Percentiles rank a stretch among this genome's conserved stretches.
Evolutionary conservation across 1,140 invertebrate genomes (phyloP).

Genomic region (Probaryconus sp.): DNA sequence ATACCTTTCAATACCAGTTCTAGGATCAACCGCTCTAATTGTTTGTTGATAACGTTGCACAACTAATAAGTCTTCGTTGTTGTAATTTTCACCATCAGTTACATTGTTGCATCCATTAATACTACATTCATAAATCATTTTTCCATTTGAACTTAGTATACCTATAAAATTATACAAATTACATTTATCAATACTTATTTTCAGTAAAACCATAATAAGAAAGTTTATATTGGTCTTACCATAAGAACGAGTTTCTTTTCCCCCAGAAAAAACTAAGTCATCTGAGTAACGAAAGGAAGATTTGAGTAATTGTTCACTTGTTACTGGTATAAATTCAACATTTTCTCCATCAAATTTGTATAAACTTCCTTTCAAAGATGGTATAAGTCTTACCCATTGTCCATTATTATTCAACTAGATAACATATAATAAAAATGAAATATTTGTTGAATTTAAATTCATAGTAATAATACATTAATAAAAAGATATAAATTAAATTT

Average conservation of each 20-base stretch:
- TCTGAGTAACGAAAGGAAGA: conserved; percentile 91
- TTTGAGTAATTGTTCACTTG: conserved; percentile 89
- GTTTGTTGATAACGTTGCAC: conserved; percentile 90
- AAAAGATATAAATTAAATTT: conserved; percentile 7
- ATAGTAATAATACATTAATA: conserved; percentile 2
- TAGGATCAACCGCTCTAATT: conserved; percentile 90
- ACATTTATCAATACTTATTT: conserved; percentile 16
- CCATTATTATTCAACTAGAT: conserved; percentile 92
- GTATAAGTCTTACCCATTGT: conserved; percentile 91
- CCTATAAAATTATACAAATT: conserved; percentile 74
- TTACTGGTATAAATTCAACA: conserved; percentile 91
- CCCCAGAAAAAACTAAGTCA: conserved; percentile 91
- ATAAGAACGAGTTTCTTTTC: conserved; percentile 83
- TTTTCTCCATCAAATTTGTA: conserved; percentile 94
- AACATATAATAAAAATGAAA: conserved; percentile 57
- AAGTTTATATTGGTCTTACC: conserved; percentile 66
- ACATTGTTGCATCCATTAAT: conserved; percentile 84
- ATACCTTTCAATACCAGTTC: conserved; percentile 88
- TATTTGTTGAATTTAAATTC: background rate
- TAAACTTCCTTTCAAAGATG: conserved; percentile 91
- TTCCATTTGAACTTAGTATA: conserved; percentile 86
- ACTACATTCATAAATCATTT: conserved; percentile 87
- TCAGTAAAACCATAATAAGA: conserved; percentile 5
- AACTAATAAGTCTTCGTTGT: conserved; percentile 83
- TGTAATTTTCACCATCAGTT: conserved; percentile 74